A percentile compares a stretch with the other conserved stretches of the same genome.
These are phyloP conservation scores for Chymomyza costata DNA, from an alignment of 1,140 invertebrate species.

Conservation along the genomic window DNA sequence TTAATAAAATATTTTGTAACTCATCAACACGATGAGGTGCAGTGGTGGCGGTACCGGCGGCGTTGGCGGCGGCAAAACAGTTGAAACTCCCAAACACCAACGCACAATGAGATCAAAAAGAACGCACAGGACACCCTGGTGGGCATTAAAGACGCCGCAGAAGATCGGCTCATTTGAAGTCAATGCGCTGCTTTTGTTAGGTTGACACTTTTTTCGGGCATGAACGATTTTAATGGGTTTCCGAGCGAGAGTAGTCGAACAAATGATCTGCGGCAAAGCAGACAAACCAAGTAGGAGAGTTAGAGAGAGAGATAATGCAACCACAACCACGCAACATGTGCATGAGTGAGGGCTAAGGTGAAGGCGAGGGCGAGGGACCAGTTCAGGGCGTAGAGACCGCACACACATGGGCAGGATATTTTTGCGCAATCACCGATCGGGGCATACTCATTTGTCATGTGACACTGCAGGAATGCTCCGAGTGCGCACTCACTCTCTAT, in stretches of 20 bases:
- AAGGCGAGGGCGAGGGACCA: conserved; percentile 8
- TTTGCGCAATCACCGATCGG: conserved; percentile 64
- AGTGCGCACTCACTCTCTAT: background rate
- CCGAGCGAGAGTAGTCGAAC: conserved; percentile 34
- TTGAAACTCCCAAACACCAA: conserved; percentile 9
- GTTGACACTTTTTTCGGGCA: conserved; percentile 75
- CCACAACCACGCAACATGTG: conserved; percentile 29
- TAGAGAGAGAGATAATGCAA: conserved; percentile 5
- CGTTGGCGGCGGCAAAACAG: conserved; percentile 22
- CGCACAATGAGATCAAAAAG: conserved; percentile 71
- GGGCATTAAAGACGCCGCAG: conserved; percentile 73
- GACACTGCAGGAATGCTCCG: conserved; percentile 50
- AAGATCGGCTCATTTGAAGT: conserved; percentile 69
- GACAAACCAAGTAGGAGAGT: background rate
- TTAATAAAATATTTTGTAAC: conserved; percentile 75
- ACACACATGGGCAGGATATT: conserved; percentile 55
- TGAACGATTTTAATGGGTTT: conserved; percentile 73
- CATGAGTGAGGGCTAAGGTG: conserved; percentile 22
- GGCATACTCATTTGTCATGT: conserved; percentile 60
- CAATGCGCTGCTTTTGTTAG: conserved; percentile 71
- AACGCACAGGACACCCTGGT: conserved; percentile 70
- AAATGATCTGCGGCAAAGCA: conserved; percentile 52
- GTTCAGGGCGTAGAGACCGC: no score
- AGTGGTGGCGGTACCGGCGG: conserved; percentile 27
- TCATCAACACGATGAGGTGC: conserved; percentile 58